Conservation (phyloP, 1,140 invertebrate species). For the Ceratina japonica region DNA sequence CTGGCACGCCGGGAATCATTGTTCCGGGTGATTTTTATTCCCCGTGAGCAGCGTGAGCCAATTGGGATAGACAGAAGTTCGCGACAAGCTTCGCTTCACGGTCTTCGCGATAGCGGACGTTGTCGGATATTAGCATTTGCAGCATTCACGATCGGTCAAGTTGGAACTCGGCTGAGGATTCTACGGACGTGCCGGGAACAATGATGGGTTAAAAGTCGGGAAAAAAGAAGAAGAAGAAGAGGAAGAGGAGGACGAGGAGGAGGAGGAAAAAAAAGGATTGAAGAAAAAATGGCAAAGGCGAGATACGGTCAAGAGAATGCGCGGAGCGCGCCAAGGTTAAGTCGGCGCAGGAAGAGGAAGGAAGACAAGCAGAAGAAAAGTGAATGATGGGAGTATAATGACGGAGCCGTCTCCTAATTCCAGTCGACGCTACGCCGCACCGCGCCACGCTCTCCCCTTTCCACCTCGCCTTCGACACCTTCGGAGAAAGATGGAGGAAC, state of each 20-base stretch:
- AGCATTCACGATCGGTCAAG: too few relatives aligned
- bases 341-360: constrained; percentile 13
- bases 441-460: constrained; percentile 4
- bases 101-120: constrained; percentile 15
- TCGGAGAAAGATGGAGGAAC: constrained; percentile 50
- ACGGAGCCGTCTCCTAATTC: constrained; percentile 64
- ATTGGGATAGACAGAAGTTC: background rate
- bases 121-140: constrained; percentile 4
- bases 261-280: background rate
- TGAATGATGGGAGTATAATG: constrained; percentile 63
- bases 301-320: constrained; percentile 24
- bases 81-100: constrained; percentile 1
- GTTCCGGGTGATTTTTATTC: background rate
- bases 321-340: constrained; percentile 32
- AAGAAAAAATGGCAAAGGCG: constrained; percentile 10
- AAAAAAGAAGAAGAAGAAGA: background rate
- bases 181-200: background rate
- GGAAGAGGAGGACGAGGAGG: too few relatives aligned
- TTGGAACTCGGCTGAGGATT: background rate
- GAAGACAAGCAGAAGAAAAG: constrained; percentile 45
- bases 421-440: constrained; percentile 5
- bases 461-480: constrained; percentile 6
- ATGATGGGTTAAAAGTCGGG: background rate
- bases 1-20: background rate
- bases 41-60: too few relatives aligned